A percentile compares a stretch with the other conserved stretches of the same genome.
Conservation (phyloP, 2,888 invertebrate species). For the Heliconius aoede region DNA sequence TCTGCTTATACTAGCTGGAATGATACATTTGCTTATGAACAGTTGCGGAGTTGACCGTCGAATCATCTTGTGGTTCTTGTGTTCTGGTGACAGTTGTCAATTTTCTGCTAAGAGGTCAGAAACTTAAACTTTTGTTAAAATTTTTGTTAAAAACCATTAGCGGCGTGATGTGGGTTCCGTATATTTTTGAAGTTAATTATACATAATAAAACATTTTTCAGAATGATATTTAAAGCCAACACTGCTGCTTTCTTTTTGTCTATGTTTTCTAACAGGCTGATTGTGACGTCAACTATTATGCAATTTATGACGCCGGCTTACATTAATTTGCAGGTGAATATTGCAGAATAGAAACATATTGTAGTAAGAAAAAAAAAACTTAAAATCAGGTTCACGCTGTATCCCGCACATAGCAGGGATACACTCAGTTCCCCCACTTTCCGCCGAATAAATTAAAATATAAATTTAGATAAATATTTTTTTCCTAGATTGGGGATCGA, state of each 20-base stretch:
- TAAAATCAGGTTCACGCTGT: too few relatives aligned
- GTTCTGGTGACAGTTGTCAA: slow-evolving; percentile 56
- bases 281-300: slow-evolving; percentile 57
- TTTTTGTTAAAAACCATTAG: too few relatives aligned
- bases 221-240: slow-evolving; percentile 63
- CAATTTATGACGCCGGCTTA: slow-evolving; percentile 56
- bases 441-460: too few relatives aligned
- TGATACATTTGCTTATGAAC: slow-evolving; percentile 63
- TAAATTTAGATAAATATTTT: too few relatives aligned
- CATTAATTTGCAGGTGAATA: slow-evolving; percentile 55
- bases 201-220: too few relatives aligned
- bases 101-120: slow-evolving; percentile 58
- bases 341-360: neutral
- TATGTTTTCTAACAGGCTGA: slow-evolving; percentile 62
- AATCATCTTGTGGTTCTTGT: slow-evolving; percentile 57
- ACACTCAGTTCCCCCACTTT: too few relatives aligned
- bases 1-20: slow-evolving; percentile 59
- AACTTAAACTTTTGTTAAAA: slow-evolving; percentile 10
- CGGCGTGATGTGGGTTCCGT: too few relatives aligned
- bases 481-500: too few relatives aligned
- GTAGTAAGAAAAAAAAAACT: too few relatives aligned
- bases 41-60: slow-evolving; percentile 68
- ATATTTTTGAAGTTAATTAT: neutral
- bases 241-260: slow-evolving; percentile 65
- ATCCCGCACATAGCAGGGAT: too few relatives aligned